Base-by-base conservation (phyloP, 2,113 vertebrate genomes). In the Cisticola juncidis region DNA sequence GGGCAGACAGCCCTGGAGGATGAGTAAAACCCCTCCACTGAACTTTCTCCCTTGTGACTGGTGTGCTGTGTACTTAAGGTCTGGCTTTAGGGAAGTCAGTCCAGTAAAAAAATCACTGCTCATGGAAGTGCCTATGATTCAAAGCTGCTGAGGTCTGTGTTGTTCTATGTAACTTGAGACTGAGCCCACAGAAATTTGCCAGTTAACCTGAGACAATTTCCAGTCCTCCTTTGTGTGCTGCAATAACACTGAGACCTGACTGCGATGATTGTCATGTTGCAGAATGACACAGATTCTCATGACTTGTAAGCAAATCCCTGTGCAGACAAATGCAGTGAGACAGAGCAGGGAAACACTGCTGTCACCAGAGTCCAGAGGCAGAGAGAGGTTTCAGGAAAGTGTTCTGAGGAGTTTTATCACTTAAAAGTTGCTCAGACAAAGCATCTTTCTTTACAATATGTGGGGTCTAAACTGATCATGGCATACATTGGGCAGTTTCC, bases 231-330 rank as follows among this genome's bases (percentile, higher is more conserved):
- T 58, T 0, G 0, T 19, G 31, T 23, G 21, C 36, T 68, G 70
- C 66, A 23, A 4, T 21, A 33, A 47, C 36, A 25, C 64, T 20
- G 36, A 70, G 33, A 65, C 28, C 29, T 35, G 58, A 40, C 35
- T 16, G 22, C 17, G 21, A 10, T 6, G 29, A 23, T 26, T 2
- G 2, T 25, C 0, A 0, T 66, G n/a, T 23, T 44, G 68, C 44
- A 29, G 80, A 58, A 35, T 4, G 5, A 24, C n/a, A 45, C 4
- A 3, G 5, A 18, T 35, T 54, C 25, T 81, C 42, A 11, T 2
- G 1, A 19, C n/a, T n/a, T 1, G 1, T 23, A 28, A 36, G n/a
- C 42, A 72, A 44, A 82, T 57, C 40, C n/a, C 14, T 33, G 25
- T 23, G 58, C 14, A 2, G 15, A 31, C 28, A 25, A 23, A 14